Conservation (phyloP, 1,140 invertebrate species). For the Anoplolepis gracilipes region DNA sequence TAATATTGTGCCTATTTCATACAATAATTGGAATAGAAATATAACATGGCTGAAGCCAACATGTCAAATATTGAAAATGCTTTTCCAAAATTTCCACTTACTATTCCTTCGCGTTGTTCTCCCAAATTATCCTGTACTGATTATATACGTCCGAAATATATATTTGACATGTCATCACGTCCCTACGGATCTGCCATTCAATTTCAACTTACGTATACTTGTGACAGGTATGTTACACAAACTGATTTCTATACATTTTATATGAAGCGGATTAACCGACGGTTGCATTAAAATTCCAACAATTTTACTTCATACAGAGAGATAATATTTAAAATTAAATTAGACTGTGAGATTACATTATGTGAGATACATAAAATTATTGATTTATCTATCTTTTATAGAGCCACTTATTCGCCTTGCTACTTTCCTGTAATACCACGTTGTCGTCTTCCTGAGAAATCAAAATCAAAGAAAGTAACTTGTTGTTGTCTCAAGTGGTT, state of each 20-base stretch:
- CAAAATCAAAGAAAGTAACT: conserved; percentile 22
- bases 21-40: background rate
- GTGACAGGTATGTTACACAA: conserved; percentile 68
- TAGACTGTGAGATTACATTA: background rate
- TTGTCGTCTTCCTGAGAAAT: conserved; percentile 42
- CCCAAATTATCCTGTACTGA: conserved; percentile 11
- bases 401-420: conserved; percentile 71
- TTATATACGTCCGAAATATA: conserved; percentile 32
- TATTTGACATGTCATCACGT: conserved; percentile 23
- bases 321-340: background rate
- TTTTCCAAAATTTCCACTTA: conserved; percentile 46
- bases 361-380: background rate
- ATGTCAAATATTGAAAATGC: conserved; percentile 48
- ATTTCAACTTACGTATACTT: conserved; percentile 71
- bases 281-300: background rate
- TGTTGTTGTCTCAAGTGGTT: conserved; percentile 70
- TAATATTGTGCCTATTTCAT: background rate
- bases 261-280: background rate
- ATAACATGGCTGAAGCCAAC: background rate
- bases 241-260: conserved; percentile 6
- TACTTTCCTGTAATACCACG: conserved; percentile 66
- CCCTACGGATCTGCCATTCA: conserved; percentile 60
- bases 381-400: conserved; percentile 54
- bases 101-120: conserved; percentile 57
- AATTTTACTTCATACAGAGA: background rate